Evolutionary conservation across 2,113 vertebrate species (phyloP).

Genomic region (Leucosticte australis): DNA sequence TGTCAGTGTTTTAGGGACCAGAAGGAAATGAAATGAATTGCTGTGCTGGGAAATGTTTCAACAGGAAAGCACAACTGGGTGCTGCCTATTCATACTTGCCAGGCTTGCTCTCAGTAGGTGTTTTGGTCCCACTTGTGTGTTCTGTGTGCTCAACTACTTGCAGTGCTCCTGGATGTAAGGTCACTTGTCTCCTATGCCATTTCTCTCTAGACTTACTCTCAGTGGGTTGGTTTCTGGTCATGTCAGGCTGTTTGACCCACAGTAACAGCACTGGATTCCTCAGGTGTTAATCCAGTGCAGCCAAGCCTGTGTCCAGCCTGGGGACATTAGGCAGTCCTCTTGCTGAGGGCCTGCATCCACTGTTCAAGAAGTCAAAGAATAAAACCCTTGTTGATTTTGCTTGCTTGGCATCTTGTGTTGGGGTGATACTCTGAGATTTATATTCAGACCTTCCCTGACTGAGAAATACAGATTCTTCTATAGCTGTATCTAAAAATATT

Average conservation of each 20-base stretch:
- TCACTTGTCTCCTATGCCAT: background rate
- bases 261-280: background rate
- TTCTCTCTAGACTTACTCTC: background rate
- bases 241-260: background rate
- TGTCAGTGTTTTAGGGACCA: background rate
- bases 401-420: background rate
- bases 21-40: background rate
- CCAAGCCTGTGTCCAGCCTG: background rate
- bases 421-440: background rate
- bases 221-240: background rate
- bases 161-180: background rate
- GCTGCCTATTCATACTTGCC: background rate
- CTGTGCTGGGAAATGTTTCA: background rate
- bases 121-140: background rate
- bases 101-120: fast-evolving
- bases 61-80: background rate
- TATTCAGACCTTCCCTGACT: background rate
- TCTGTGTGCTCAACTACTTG: background rate
- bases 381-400: background rate
- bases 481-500: slow-evolving; percentile 9
- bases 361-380: background rate
- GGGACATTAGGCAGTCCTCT: background rate
- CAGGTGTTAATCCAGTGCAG: background rate
- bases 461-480: background rate
- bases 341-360: background rate